phyloP scores from a whole-genome alignment of 2,797 vertebrate species.

The Eleutherodactylus coqui region DNA sequence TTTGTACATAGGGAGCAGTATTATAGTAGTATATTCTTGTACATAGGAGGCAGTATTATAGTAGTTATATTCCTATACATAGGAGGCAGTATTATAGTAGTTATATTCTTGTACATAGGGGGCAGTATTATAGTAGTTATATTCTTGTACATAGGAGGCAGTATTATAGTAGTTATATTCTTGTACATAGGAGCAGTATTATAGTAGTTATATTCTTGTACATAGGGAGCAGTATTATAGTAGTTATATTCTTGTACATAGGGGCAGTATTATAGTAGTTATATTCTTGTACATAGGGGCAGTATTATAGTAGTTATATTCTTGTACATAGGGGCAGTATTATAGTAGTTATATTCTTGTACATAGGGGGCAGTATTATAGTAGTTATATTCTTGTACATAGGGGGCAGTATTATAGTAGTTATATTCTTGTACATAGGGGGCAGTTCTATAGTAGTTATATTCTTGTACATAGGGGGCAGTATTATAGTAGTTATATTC shows the following conservation, averaged over 20 bases:
- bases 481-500: too few relatives aligned
- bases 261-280: conserved; percentile 9
- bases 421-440: too few relatives aligned
- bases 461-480: too few relatives aligned
- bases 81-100: conserved; percentile 15
- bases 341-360: conserved; percentile 7
- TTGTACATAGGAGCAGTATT: background rate
- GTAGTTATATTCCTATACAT: conserved; percentile 4
- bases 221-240: background rate
- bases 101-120: conserved; percentile 7
- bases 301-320: conserved; percentile 8
- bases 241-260: background rate
- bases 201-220: conserved; percentile 8
- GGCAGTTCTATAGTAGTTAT: too few relatives aligned
- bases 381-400: background rate
- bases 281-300: background rate
- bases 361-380: background rate
- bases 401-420: background rate
- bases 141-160: conserved; percentile 8
- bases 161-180: conserved; percentile 20
- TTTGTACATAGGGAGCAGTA: background rate
- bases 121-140: conserved; percentile 12
- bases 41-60: too few relatives aligned
- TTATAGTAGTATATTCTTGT: conserved; percentile 6
- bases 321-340: conserved; percentile 12